Evolutionary conservation across 2,888 invertebrate species (phyloP).

Genomic region (Arenicola marina): DNA sequence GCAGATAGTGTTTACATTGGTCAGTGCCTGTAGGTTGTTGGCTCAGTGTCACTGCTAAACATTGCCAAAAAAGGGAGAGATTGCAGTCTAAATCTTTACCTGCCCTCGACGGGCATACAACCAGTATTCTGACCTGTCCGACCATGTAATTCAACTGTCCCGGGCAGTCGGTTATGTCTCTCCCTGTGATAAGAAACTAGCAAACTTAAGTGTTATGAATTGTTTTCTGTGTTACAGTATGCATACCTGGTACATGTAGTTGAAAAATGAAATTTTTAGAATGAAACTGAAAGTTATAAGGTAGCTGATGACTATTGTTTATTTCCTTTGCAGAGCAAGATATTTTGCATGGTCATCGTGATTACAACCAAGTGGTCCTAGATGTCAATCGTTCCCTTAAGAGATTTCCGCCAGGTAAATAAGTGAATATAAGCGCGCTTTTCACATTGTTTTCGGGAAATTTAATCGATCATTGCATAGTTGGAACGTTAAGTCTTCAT

Average conservation of each 20-base stretch:
- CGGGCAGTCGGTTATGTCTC: too few species aligned
- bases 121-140: too few species aligned
- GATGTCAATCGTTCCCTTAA: conserved; percentile 90
- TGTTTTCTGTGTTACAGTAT: not conserved
- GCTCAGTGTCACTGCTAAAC: too few species aligned
- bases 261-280: not conserved
- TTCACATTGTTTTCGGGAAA: not conserved
- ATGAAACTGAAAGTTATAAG: conserved; percentile 4
- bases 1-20: too few species aligned
- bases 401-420: conserved; percentile 76
- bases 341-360: conserved; percentile 49
- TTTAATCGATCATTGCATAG: not conserved
- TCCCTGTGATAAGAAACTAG: too few species aligned
- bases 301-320: not conserved
- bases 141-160: too few species aligned
- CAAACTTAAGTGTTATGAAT: not conserved
- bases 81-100: too few species aligned
- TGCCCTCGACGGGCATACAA: too few species aligned
- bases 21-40: too few species aligned
- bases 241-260: too few species aligned
- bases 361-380: conserved; percentile 68
- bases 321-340: conserved; percentile 40
- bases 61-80: too few species aligned
- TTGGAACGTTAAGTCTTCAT: too few species aligned
- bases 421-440: not conserved